Percentiles rank a stretch among this genome's conserved stretches.
Conservation (phyloP, 2,113 vertebrate species). For the Chiloscyllium plagiosum region DNA sequence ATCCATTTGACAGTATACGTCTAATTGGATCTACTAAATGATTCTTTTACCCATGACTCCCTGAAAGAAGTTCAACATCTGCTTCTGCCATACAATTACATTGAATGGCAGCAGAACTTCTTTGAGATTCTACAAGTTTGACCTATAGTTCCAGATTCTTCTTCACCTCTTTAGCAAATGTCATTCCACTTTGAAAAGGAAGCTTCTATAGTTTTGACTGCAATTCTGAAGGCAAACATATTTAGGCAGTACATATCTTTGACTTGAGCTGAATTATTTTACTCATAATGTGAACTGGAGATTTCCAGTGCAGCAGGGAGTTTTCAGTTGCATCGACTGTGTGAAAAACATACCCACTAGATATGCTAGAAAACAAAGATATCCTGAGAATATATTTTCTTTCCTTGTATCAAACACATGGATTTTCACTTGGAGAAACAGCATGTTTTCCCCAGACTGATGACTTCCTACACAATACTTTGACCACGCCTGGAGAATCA, state of each 20-base stretch:
- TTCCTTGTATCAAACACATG: slow-evolving; percentile 28
- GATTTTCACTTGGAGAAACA: not conserved
- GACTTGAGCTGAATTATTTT: not conserved
- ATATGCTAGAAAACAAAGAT: not conserved
- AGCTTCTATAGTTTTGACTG: not conserved
- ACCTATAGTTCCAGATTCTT: not conserved
- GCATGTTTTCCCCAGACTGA: not conserved
- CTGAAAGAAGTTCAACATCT: not conserved
- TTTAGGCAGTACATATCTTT: not conserved
- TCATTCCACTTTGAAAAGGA: not conserved
- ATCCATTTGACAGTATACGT: too few species aligned
- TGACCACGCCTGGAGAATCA: slow-evolving; percentile 1
- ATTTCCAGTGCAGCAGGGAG: not conserved
- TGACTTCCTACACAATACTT: not conserved
- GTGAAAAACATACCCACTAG: not conserved
- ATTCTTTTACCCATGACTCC: not conserved
- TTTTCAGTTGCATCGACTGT: not conserved
- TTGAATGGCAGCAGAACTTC: not conserved
- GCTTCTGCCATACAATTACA: not conserved
- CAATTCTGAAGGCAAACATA: not conserved
- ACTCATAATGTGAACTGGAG: not conserved
- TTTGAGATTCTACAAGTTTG: not conserved
- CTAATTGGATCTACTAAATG: not conserved
- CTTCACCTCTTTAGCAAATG: not conserved
- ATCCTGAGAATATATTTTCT: slow-evolving; percentile 7